These are phyloP conservation scores for Anabas testudineus DNA, from an alignment of 2,797 vertebrate genomes.

Conservation along the genomic window DNA sequence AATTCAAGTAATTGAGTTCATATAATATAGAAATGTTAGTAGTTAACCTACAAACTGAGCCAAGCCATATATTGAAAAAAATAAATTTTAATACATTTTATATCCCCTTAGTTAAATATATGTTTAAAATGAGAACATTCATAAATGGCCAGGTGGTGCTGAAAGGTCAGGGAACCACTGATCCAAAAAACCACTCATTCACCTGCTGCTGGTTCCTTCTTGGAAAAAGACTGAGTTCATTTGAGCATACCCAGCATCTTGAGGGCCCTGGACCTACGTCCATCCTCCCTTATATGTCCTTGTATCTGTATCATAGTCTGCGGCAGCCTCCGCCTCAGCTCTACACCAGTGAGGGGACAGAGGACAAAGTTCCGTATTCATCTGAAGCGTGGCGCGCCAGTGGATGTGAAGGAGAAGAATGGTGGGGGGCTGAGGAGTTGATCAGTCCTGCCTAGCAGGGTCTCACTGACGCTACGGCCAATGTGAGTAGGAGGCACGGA, in stretches of 20 bases:
- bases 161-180: background rate
- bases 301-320: conserved; percentile 65
- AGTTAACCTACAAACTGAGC: too few species aligned
- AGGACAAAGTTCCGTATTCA: conserved; percentile 74
- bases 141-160: too few species aligned
- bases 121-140: too few species aligned
- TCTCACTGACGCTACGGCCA: conserved; percentile 84
- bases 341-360: conserved; percentile 79
- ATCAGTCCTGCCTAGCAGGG: conserved; percentile 87
- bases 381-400: conserved; percentile 61
- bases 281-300: conserved; percentile 62
- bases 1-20: too few species aligned
- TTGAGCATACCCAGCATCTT: conserved; percentile 83
- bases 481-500: conserved; percentile 78
- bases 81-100: too few species aligned
- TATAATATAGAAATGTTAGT: too few species aligned
- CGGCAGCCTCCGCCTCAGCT: conserved; percentile 83
- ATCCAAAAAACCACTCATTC: conserved; percentile 28
- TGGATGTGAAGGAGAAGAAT: conserved; percentile 86
- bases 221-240: conserved; percentile 68
- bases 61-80: too few species aligned
- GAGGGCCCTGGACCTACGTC: conserved; percentile 64
- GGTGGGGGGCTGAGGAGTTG: conserved; percentile 88
- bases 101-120: too few species aligned
- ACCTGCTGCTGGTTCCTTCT: conserved; percentile 66